Percentiles rank a stretch among this genome's conserved stretches.
phyloP scores from a whole-genome alignment of 2,888 invertebrate species.

The Andrena camellia region DNA sequence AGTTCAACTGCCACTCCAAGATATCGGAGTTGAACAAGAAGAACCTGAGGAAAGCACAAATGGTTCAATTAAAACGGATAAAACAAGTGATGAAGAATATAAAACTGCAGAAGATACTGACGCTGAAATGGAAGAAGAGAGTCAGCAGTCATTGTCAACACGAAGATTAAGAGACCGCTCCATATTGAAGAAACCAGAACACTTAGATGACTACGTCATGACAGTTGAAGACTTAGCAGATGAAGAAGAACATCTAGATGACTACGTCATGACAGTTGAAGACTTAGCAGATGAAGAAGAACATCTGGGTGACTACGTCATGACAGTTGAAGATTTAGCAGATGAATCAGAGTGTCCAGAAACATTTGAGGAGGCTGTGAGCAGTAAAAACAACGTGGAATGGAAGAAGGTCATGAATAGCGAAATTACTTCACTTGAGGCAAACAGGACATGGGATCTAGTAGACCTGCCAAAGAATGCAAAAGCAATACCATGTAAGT shows the following conservation, averaged over 20 bases:
- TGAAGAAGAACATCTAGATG: too few species aligned
- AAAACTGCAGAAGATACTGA: too few species aligned
- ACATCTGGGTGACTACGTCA: background rate
- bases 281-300: background rate
- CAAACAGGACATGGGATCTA: background rate
- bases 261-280: background rate
- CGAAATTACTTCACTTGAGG: background rate
- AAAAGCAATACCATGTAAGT: background rate
- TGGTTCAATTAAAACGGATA: too few species aligned
- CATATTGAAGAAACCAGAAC: background rate
- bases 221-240: background rate
- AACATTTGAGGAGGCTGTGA: background rate
- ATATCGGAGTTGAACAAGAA: too few species aligned
- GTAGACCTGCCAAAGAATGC: background rate
- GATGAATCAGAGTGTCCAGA: background rate
- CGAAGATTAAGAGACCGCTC: background rate
- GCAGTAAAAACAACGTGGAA: background rate
- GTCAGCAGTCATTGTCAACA: too few species aligned
- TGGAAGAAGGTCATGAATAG: background rate
- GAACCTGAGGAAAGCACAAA: too few species aligned
- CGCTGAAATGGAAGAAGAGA: background rate
- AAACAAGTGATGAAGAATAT: too few species aligned
- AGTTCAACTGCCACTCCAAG: too few species aligned
- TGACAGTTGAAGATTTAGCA: background rate
- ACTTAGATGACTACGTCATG: background rate